phyloP scores from a whole-genome alignment of 2,888 invertebrate genomes.

The Malthinus flaveolus region DNA sequence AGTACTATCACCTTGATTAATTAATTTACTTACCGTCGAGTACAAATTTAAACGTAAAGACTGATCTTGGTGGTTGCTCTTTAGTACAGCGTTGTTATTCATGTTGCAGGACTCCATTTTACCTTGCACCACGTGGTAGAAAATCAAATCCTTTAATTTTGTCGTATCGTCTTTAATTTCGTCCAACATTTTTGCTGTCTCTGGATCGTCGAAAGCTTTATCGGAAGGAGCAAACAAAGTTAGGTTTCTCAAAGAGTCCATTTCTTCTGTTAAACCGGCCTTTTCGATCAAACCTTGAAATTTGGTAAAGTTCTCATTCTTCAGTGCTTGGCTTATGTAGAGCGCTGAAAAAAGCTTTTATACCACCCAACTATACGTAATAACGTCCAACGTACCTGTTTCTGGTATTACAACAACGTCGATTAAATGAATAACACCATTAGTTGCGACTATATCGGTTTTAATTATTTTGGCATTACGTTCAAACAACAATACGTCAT shows the following conservation, averaged over 20 bases:
- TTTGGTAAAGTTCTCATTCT: conserved; percentile 63
- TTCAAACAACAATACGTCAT: conserved; percentile 61
- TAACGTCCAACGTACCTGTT: conserved; percentile 57
- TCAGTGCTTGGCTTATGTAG: conserved; percentile 55
- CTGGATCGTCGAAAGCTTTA: conserved; percentile 61
- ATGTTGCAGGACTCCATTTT: conserved; percentile 61
- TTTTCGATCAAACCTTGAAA: conserved; percentile 61
- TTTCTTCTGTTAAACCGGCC: conserved; percentile 59
- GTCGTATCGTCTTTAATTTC: conserved; percentile 51
- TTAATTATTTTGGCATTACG: conserved; percentile 61
- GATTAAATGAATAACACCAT: conserved; percentile 74
- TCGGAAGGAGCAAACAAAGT: conserved; percentile 69
- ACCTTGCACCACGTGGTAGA: conserved; percentile 65
- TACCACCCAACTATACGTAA: too few species aligned
- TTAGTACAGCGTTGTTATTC: conserved; percentile 58
- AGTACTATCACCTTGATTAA: too few species aligned
- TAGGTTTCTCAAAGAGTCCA: conserved; percentile 61
- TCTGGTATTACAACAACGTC: conserved; percentile 69
- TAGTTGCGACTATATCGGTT: conserved; percentile 67
- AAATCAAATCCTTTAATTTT: conserved; percentile 62
- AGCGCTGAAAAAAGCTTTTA: conserved; percentile 47
- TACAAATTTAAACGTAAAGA: conserved; percentile 64
- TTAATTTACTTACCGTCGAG: conserved; percentile 57
- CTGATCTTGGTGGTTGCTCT: conserved; percentile 55
- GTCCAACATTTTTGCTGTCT: conserved; percentile 49